Percentiles rank a stretch among this genome's conserved stretches.
phyloP scores from a whole-genome alignment of 2,113 vertebrate genomes.

The Eolophus roseicapilla region DNA sequence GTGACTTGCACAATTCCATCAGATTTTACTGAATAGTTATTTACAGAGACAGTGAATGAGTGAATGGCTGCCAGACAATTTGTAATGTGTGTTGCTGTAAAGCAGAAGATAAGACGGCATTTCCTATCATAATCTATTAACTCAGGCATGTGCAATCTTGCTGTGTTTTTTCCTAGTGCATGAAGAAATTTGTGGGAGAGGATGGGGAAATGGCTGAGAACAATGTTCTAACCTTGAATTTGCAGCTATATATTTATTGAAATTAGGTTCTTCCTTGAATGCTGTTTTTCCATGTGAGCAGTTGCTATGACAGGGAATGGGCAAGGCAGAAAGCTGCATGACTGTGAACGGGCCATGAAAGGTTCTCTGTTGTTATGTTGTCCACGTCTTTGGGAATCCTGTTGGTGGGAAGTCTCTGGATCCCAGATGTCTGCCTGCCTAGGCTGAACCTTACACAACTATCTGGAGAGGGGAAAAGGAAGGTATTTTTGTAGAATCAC shows the following conservation, averaged over 20 bases:
- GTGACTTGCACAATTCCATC: slow-evolving; percentile 6
- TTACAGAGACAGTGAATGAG: slow-evolving; percentile 29
- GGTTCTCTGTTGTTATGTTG: background rate
- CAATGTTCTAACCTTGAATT: slow-evolving; percentile 15
- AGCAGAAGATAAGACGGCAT: slow-evolving; percentile 34
- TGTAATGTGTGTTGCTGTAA: slow-evolving; percentile 46
- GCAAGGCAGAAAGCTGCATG: background rate
- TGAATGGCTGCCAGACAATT: slow-evolving; percentile 55
- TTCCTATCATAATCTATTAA: slow-evolving; percentile 47
- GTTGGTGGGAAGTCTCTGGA: background rate
- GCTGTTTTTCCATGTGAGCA: background rate
- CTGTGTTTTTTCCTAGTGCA: background rate
- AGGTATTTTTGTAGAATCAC: background rate
- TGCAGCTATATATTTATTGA: background rate
- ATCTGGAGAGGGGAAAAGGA: background rate
- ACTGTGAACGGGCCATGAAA: background rate
- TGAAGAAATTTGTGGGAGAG: background rate
- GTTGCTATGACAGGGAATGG: background rate
- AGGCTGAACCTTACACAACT: background rate
- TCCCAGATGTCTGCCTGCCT: background rate
- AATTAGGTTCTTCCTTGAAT: background rate
- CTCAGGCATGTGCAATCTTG: slow-evolving; percentile 11
- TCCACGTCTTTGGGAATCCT: background rate
- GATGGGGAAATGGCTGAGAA: background rate
- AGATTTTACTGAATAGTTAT: slow-evolving; percentile 31